Evolutionary conservation across 2,113 vertebrate genomes (phyloP).

Genomic region (Rostratula benghalensis): DNA sequence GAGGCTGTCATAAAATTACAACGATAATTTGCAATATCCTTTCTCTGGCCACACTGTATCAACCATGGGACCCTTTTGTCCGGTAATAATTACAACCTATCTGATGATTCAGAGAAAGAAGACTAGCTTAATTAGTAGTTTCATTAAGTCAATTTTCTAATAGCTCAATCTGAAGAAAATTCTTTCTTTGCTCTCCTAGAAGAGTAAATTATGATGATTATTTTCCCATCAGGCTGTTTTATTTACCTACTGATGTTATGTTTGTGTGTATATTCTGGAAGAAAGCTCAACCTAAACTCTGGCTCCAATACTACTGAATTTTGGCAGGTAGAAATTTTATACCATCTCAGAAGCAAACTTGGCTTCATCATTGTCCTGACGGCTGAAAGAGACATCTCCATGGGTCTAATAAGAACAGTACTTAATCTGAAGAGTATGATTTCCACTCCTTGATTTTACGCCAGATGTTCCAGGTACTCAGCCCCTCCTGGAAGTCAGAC

Average conservation of each 20-base stretch:
- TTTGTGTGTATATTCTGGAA: background rate
- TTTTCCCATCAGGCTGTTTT: conserved; percentile 20
- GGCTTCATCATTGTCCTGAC: background rate
- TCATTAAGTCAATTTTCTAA: conserved; percentile 43
- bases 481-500: background rate
- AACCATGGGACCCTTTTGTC: conserved; percentile 3
- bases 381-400: background rate
- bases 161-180: conserved; percentile 11
- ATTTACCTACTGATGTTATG: background rate
- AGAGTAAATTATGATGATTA: background rate
- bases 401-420: background rate
- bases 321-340: background rate
- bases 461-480: background rate
- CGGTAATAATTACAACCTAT: conserved; percentile 1
- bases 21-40: background rate
- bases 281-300: background rate
- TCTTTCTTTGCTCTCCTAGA: background rate
- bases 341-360: background rate
- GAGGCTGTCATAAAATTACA: background rate
- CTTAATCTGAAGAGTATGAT: background rate
- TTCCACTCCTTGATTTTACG: background rate
- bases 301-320: background rate
- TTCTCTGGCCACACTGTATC: background rate
- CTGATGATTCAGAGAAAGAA: conserved; percentile 27
- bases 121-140: conserved; percentile 21